Conservation (phyloP, 2,113 vertebrate species). For the Syngnathus floridae region DNA sequence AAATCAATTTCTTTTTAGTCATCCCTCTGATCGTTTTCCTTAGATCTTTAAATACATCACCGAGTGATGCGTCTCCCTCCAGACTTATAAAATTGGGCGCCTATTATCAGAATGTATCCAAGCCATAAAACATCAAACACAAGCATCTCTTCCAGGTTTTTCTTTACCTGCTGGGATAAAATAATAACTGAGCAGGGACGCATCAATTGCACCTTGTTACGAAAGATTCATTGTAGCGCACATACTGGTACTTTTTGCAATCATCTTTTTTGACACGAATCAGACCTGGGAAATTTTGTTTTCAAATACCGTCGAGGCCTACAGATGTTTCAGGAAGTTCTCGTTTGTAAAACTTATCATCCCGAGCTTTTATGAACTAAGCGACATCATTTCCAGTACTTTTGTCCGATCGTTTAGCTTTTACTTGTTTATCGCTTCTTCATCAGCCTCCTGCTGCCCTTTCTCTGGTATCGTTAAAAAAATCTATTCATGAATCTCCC, state of each 20-base stretch:
- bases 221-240: neutral
- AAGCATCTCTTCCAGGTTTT: neutral
- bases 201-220: conserved; percentile 3
- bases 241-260: too few species aligned
- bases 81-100: conserved; percentile 36
- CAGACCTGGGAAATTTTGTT: neutral
- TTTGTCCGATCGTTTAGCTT: neutral
- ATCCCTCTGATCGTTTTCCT: conserved; percentile 15
- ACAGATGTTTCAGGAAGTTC: neutral
- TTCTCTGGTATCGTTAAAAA: conserved; percentile 33
- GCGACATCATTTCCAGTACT: neutral
- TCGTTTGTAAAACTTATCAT: neutral
- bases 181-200: conserved; percentile 8
- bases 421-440: conserved; percentile 33
- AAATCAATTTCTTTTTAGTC: neutral
- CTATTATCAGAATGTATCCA: neutral
- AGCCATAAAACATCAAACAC: conserved; percentile 29
- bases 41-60: conserved; percentile 20
- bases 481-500: conserved; percentile 21
- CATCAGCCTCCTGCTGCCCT: conserved; percentile 40
- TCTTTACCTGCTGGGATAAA: conserved; percentile 3
- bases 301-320: too few species aligned
- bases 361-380: neutral
- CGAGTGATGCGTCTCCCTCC: conserved; percentile 9
- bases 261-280: neutral